Evolutionary conservation across 2,113 vertebrate genomes (phyloP).

Genomic region (Barnardius zonarius): DNA sequence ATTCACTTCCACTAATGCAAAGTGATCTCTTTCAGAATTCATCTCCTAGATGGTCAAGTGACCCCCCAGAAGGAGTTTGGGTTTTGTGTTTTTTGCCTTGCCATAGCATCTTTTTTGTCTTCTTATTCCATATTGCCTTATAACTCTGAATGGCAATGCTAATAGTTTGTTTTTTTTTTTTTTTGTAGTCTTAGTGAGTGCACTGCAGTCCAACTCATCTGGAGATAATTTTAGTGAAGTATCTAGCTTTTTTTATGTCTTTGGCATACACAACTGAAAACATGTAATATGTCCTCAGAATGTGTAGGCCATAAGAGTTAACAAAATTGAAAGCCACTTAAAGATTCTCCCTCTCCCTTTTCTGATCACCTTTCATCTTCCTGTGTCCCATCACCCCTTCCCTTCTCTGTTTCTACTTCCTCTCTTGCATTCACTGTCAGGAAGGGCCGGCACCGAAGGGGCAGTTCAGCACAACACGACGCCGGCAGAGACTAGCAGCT

Average conservation of each 20-base stretch:
- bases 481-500: constrained; percentile 81
- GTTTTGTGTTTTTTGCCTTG: neutral
- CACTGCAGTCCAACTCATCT: neutral
- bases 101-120: constrained; percentile 28
- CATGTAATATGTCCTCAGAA: neutral
- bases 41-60: neutral
- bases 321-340: constrained; percentile 59
- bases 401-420: constrained; percentile 64
- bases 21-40: neutral
- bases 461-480: constrained; percentile 77
- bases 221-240: neutral
- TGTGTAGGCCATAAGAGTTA: constrained; percentile 22
- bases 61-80: neutral
- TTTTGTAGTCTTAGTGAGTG: neutral
- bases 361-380: constrained; percentile 70
- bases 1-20: neutral
- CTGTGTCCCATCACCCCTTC: constrained; percentile 48
- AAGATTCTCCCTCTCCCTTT: constrained; percentile 69
- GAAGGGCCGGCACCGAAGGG: constrained; percentile 81
- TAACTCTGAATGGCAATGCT: constrained; percentile 1
- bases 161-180: neutral
- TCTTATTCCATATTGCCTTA: neutral
- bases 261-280: constrained; percentile 33
- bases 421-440: constrained; percentile 79
- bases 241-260: neutral